phyloP scores from a whole-genome alignment of 2,888 invertebrate genomes.

The Hofmannophila pseudospretella region DNA sequence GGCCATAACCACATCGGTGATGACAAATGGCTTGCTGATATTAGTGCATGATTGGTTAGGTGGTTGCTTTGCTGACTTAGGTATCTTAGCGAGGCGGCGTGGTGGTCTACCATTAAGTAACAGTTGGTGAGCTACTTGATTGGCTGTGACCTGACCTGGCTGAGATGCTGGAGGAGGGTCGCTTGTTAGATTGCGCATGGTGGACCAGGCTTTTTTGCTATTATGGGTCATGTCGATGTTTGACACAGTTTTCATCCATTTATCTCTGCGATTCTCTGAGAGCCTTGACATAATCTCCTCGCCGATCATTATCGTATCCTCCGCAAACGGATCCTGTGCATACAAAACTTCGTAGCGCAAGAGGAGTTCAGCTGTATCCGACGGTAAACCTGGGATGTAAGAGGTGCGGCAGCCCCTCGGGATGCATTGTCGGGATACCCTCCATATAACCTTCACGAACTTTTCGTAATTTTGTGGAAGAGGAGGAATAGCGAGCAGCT shows the following conservation, averaged over 20 bases:
- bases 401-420: conserved; percentile 4
- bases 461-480: background rate
- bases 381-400: conserved; percentile 1
- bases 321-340: background rate
- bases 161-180: conserved; percentile 5
- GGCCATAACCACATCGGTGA: too few relatives aligned
- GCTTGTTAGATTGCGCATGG: conserved; percentile 6
- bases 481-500: background rate
- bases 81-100: too few relatives aligned
- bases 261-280: conserved; percentile 4
- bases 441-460: background rate
- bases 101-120: too few relatives aligned
- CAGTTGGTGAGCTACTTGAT: too few relatives aligned
- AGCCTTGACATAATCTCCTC: conserved; percentile 2
- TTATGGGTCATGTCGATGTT: conserved; percentile 9
- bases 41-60: too few relatives aligned
- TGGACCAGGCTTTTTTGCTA: too few relatives aligned
- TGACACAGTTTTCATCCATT: conserved; percentile 5
- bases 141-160: too few relatives aligned
- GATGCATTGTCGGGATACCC: background rate
- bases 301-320: conserved; percentile 6
- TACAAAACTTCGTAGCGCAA: conserved; percentile 1
- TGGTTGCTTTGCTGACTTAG: too few relatives aligned
- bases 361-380: conserved; percentile 1
- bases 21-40: too few relatives aligned